Conservation (phyloP, 2,888 invertebrate genomes). For the Embidobia sp. region DNA sequence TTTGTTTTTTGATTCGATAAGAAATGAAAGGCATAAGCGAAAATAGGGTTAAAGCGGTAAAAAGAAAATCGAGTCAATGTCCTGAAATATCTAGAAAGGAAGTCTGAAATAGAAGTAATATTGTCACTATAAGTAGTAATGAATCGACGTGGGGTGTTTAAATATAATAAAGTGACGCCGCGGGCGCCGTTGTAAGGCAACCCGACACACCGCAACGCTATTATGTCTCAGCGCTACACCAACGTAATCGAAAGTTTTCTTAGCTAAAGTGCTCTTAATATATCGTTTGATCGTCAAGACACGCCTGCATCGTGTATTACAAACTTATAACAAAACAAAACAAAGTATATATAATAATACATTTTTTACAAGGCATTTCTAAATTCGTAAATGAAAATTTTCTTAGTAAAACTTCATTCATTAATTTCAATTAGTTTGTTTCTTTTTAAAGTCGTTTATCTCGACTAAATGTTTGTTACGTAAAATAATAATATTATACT, state of each 20-base stretch:
- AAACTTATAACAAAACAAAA: not conserved
- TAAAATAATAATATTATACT: too few relatives aligned
- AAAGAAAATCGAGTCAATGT: not conserved
- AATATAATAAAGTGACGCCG: slow-evolving; percentile 37
- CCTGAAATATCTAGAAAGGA: slow-evolving; percentile 9
- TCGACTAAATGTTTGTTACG: too few relatives aligned
- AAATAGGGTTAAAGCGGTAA: too few relatives aligned
- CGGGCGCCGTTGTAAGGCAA: slow-evolving; percentile 52
- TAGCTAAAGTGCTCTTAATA: slow-evolving; percentile 14
- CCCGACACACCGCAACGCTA: slow-evolving; percentile 46
- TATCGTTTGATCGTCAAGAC: not conserved
- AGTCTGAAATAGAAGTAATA: slow-evolving; percentile 16
- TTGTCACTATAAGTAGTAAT: slow-evolving; percentile 18
- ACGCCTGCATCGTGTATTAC: not conserved
- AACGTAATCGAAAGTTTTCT: slow-evolving; percentile 27
- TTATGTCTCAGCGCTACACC: slow-evolving; percentile 36
- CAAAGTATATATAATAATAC: too few relatives aligned
- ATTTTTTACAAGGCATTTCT: too few relatives aligned
- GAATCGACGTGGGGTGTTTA: slow-evolving; percentile 34
- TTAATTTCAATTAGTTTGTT: too few relatives aligned
- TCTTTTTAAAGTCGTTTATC: too few relatives aligned
- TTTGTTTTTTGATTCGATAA: too few relatives aligned
- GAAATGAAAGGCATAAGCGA: too few relatives aligned
- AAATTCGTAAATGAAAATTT: too few relatives aligned
- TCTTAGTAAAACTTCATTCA: too few relatives aligned